Evolutionary conservation across 2,797 vertebrate species (phyloP).

Genomic region (Remorina albescens): DNA sequence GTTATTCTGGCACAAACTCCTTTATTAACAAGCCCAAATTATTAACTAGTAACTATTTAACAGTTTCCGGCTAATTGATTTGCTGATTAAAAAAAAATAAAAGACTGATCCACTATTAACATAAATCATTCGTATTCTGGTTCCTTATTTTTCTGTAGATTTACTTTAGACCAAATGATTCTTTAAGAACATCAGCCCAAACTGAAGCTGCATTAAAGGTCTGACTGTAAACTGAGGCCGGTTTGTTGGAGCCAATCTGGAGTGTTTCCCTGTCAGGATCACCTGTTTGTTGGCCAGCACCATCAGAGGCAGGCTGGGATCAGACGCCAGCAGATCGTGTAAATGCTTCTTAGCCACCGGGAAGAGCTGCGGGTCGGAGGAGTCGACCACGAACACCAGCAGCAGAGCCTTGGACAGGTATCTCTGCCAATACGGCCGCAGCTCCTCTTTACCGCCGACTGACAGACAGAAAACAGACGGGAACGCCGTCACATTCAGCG

Average conservation of each 20-base stretch:
- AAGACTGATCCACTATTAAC: too few relatives aligned
- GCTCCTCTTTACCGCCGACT: conserved; percentile 92
- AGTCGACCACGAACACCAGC: conserved; percentile 94
- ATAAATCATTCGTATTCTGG: too few relatives aligned
- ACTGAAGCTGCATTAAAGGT: neutral
- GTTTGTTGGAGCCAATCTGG: neutral
- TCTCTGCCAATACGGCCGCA: conserved; percentile 89
- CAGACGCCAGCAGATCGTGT: conserved; percentile 85
- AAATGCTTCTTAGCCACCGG: conserved; percentile 89
- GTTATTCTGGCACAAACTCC: too few relatives aligned
- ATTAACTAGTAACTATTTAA: too few relatives aligned
- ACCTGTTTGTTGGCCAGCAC: conserved; percentile 98
- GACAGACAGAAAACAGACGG: conserved; percentile 8
- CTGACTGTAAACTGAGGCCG: neutral
- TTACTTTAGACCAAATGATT: too few relatives aligned
- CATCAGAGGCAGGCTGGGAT: conserved; percentile 89
- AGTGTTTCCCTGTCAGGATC: conserved; percentile 57
- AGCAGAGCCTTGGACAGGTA: conserved; percentile 88
- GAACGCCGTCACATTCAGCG: neutral
- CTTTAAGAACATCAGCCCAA: too few relatives aligned
- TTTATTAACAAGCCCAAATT: too few relatives aligned
- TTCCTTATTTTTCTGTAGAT: too few relatives aligned
- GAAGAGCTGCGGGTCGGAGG: conserved; percentile 85
- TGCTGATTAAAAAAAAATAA: too few relatives aligned
- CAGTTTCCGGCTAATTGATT: too few relatives aligned